Evolutionary conservation across 2,113 vertebrate genomes (phyloP).

Genomic region (Aspidoscelis tigris): DNA sequence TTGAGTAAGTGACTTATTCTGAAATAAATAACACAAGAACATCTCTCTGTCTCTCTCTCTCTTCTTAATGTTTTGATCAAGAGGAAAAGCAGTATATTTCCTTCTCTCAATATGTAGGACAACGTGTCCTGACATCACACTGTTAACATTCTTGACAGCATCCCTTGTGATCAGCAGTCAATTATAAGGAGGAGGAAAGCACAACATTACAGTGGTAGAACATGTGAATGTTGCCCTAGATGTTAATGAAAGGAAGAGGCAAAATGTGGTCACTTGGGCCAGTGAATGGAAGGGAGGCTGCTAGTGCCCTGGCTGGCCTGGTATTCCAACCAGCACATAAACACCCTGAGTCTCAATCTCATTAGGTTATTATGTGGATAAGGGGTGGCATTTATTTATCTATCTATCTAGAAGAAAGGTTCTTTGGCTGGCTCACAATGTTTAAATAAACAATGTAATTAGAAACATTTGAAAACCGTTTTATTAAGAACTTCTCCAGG

Average conservation of each 20-base stretch:
- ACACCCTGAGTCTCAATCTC: no score
- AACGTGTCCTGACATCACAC: not conserved
- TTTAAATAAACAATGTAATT: no score
- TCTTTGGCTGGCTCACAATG: no score
- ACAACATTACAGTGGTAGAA: not conserved
- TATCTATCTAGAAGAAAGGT: no score
- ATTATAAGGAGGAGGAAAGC: not conserved
- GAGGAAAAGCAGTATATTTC: not conserved
- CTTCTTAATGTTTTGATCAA: not conserved
- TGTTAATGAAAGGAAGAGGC: not conserved
- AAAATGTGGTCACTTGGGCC: not conserved
- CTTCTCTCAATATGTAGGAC: not conserved
- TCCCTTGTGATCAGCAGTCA: no score
- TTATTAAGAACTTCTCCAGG: no score
- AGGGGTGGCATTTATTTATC: no score
- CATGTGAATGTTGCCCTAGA: not conserved
- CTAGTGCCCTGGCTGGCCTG: no score
- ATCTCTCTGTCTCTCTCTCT: not conserved
- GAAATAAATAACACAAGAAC: not conserved
- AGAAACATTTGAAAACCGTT: no score
- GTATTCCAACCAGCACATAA: no score
- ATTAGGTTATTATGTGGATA: no score
- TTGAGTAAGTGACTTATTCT: not conserved
- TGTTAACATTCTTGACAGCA: not conserved
- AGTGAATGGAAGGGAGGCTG: no score